A percentile compares a stretch with the other conserved stretches of the same genome.
Evolutionary conservation across 2,888 invertebrate genomes (phyloP).

Genomic region (Ecdyonurus torrentis): DNA sequence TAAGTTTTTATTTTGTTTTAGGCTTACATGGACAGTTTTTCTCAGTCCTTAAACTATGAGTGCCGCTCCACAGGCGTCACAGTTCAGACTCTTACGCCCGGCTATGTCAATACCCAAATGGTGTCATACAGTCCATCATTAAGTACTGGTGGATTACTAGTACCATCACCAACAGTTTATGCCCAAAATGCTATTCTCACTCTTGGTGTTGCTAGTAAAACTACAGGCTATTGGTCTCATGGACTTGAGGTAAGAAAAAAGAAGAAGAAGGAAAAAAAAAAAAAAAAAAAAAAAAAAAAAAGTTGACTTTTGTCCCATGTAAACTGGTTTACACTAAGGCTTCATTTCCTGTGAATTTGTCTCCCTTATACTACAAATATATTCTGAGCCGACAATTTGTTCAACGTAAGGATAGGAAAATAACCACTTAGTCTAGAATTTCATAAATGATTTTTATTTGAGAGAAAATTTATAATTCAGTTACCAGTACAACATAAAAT

Average conservation of each 20-base stretch:
- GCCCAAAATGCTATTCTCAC: conserved; percentile 26
- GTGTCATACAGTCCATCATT: conserved; percentile 21
- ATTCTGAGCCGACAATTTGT: too few relatives aligned
- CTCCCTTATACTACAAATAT: too few relatives aligned
- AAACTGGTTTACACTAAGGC: too few relatives aligned
- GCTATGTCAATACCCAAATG: conserved; percentile 30
- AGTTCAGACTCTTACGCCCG: conserved; percentile 30
- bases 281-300: too few relatives aligned
- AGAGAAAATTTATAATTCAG: too few relatives aligned
- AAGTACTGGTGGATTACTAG: conserved; percentile 16
- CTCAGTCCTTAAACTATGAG: conserved; percentile 26
- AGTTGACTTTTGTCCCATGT: too few relatives aligned
- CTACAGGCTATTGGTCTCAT: conserved; percentile 31
- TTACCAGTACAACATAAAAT: too few relatives aligned
- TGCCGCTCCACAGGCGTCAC: conserved; percentile 25
- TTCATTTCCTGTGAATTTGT: too few relatives aligned
- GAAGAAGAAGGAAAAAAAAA: too few relatives aligned
- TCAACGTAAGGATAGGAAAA: too few relatives aligned
- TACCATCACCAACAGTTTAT: conserved; percentile 19
- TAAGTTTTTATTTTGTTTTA: conserved; percentile 6
- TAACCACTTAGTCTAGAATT: too few relatives aligned
- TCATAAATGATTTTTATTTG: too few relatives aligned
- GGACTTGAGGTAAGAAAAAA: conserved; percentile 17
- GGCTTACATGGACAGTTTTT: conserved; percentile 18
- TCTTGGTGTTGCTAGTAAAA: conserved; percentile 25